Evolutionary conservation across 2,888 invertebrate genomes (phyloP), one percentile per base, ranked within the genome.

Genomic region (Idaea straminata): DNA sequence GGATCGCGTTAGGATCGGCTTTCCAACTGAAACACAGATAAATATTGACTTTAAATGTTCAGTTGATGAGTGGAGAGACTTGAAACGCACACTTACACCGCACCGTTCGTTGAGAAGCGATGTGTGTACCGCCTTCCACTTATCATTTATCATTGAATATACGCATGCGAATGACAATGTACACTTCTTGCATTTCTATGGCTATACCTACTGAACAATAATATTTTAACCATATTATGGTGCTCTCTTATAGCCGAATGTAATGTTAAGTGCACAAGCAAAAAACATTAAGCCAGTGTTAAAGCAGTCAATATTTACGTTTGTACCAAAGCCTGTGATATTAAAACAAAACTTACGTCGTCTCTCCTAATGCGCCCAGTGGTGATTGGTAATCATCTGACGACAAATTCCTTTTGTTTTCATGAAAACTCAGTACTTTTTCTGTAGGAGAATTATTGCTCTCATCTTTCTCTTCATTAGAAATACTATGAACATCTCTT

Each of bases 1-100:
- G 87, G 67, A 93, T 88, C 57, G 86, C 92, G 77, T 93, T 91
- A 68, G 91, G 91, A 73, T 93, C 93, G 61, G 83, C 90, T 67
- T 84, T 75, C 92, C 92, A 93, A 76, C 93, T 93, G 91, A 80
- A 93, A 93, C 70, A 66, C 58, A 68, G 15, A 15, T 6, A 57
- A 58, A 68, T 34, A 68, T 63, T 62, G 63, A 15, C 60, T 34
- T 47, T 47, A 47, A 7, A 47, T 13, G 5, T 47, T 47, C 3
- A 47, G 10, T 7, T 3, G 47, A 38, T 16, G 62, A 70, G 82
- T 83, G 84, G 84, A 85, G 73, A 82, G 81, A 71, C 69, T 78
- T 75, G 67, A 70, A 79, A 80, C 84, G 85, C 83, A 87, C 84
- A 88, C 87, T 88, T 86, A 88, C 88, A 87, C 83, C 86, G 83